Percentiles rank a stretch among this genome's conserved stretches.
These are phyloP conservation scores for Lasioglossum calceatum DNA, from an alignment of 2,888 invertebrate genomes.

Conservation along the genomic window DNA sequence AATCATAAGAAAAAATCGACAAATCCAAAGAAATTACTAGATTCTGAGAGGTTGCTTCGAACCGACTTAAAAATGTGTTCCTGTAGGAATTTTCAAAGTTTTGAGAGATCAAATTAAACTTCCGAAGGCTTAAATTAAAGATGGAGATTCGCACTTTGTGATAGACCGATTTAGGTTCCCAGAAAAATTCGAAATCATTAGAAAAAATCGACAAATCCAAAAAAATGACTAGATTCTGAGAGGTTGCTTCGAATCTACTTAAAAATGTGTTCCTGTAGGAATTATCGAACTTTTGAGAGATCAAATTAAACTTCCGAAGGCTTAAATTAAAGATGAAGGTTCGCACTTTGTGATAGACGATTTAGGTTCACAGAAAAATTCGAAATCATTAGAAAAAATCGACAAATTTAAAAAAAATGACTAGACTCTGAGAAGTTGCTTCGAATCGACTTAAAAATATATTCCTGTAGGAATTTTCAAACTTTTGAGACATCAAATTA, in stretches of 20 bases:
- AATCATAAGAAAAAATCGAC: no score
- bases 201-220: background rate
- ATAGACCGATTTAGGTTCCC: no score
- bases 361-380: no score
- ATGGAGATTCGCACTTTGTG: no score
- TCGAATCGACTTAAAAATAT: background rate
- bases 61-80: background rate
- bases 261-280: background rate
- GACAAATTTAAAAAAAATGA: background rate
- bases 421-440: background rate
- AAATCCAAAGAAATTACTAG: background rate
- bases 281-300: background rate
- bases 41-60: background rate
- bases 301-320: background rate
- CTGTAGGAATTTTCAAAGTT: background rate
- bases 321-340: background rate
- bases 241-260: background rate
- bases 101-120: background rate
- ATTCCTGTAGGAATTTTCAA: background rate
- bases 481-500: background rate
- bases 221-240: background rate
- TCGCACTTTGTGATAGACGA: no score
- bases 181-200: no score
- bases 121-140: background rate
- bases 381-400: no score